phyloP scores from a whole-genome alignment of 2,797 vertebrate species.

The Lagodon rhomboides region DNA sequence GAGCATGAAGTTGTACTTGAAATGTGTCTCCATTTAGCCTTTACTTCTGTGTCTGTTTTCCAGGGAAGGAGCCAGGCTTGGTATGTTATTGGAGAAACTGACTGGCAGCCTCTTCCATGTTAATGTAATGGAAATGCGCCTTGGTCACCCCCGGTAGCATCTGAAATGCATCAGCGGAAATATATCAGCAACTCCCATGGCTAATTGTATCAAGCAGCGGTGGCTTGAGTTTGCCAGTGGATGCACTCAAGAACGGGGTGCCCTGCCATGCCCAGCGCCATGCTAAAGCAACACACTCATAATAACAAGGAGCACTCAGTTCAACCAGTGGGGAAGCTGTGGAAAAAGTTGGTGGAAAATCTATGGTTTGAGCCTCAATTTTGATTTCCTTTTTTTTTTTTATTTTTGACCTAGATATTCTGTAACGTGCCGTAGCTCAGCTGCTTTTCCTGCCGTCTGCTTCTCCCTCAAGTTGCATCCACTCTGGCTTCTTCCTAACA shows the following conservation, averaged over 20 bases:
- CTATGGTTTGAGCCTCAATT: constrained; percentile 68
- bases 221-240: constrained; percentile 70
- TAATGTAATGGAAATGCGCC: constrained; percentile 80
- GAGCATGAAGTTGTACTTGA: not conserved
- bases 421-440: constrained; percentile 30
- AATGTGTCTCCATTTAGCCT: constrained; percentile 36
- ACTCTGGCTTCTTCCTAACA: constrained; percentile 20
- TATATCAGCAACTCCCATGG: constrained; percentile 66
- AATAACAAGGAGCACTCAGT: constrained; percentile 73
- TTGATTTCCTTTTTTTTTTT: constrained; percentile 57
- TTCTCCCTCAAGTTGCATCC: constrained; percentile 26
- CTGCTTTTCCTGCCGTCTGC: constrained; percentile 52
- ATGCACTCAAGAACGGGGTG: constrained; percentile 65
- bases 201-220: constrained; percentile 68
- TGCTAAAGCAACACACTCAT: constrained; percentile 73
- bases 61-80: constrained; percentile 62
- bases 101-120: constrained; percentile 54
- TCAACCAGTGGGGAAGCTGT: constrained; percentile 78
- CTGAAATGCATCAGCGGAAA: constrained; percentile 79
- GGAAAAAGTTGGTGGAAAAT: constrained; percentile 88
- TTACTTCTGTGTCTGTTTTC: constrained; percentile 68
- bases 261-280: constrained; percentile 74
- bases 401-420: constrained; percentile 77
- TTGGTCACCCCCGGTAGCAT: constrained; percentile 54
- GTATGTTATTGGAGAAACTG: constrained; percentile 72